Percentiles rank a stretch among this genome's conserved stretches.
Conservation (phyloP, 2,113 vertebrate genomes). For the Myodes glareolus region DNA sequence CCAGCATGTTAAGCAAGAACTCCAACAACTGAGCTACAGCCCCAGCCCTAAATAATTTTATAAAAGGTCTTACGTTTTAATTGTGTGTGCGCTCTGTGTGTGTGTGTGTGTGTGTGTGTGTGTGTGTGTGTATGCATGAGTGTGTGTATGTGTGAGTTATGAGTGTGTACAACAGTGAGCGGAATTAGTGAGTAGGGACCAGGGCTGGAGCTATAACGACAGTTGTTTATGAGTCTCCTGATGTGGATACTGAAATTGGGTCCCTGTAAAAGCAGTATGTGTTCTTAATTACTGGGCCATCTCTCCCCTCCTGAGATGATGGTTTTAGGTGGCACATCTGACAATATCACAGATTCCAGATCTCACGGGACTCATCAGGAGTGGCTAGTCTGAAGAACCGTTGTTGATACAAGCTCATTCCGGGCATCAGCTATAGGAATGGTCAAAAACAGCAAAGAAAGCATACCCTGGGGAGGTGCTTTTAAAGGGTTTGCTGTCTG, state of each 20-base stretch:
- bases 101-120: background rate
- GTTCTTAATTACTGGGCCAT: background rate
- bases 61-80: background rate
- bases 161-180: background rate
- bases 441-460: constrained; percentile 80
- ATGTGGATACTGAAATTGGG: background rate
- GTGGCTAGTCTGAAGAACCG: constrained; percentile 88
- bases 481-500: constrained; percentile 73
- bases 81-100: background rate
- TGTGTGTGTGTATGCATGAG: background rate
- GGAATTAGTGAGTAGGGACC: background rate
- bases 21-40: background rate
- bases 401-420: constrained; percentile 82
- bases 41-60: background rate
- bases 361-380: constrained; percentile 85
- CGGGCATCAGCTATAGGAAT: constrained; percentile 75
- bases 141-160: background rate
- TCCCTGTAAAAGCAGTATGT: background rate
- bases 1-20: background rate
- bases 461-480: constrained; percentile 42
- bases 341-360: constrained; percentile 85
- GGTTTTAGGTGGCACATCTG: constrained; percentile 87
- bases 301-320: fast-evolving
- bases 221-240: background rate
- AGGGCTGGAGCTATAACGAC: background rate